phyloP scores from a whole-genome alignment of 2,888 invertebrate genomes.

The Glyphotaelius pellucidus region DNA sequence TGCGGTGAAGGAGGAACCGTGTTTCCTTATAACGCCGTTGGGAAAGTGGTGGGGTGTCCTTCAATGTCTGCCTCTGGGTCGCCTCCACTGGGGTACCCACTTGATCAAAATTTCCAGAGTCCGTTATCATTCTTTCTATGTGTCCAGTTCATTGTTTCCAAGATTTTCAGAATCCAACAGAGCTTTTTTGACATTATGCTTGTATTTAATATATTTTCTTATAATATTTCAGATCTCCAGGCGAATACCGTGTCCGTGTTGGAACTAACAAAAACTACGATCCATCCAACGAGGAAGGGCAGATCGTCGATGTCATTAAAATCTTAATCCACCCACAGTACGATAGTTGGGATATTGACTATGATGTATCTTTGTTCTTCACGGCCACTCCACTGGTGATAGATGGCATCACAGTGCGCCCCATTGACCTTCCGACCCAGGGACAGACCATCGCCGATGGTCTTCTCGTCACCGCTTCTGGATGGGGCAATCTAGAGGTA shows the following conservation, averaged over 20 bases:
- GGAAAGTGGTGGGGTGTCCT: no score
- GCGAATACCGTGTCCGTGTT: conserved; percentile 50
- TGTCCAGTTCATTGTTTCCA: no score
- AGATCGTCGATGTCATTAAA: conserved; percentile 69
- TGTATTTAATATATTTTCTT: no score
- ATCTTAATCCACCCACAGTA: conserved; percentile 71
- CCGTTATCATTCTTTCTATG: no score
- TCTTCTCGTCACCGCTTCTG: conserved; percentile 72
- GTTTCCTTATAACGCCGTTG: no score
- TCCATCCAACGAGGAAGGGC: conserved; percentile 71
- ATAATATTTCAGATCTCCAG: background rate
- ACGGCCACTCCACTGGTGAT: conserved; percentile 69
- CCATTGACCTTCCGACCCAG: conserved; percentile 70
- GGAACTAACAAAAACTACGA: conserved; percentile 66
- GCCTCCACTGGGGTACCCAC: no score
- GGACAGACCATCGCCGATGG: conserved; percentile 69
- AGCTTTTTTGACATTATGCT: no score
- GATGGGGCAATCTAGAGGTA: conserved; percentile 72
- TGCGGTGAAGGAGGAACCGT: no score
- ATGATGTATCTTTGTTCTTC: conserved; percentile 73
- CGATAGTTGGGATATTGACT: conserved; percentile 69
- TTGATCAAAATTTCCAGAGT: no score
- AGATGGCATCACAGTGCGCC: conserved; percentile 69
- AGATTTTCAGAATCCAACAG: no score
- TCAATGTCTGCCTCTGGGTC: no score